Percentiles rank a stretch among this genome's conserved stretches.
These are phyloP conservation scores for Tipula vernalis DNA, from an alignment of 2,888 invertebrate species.

Conservation along the genomic window DNA sequence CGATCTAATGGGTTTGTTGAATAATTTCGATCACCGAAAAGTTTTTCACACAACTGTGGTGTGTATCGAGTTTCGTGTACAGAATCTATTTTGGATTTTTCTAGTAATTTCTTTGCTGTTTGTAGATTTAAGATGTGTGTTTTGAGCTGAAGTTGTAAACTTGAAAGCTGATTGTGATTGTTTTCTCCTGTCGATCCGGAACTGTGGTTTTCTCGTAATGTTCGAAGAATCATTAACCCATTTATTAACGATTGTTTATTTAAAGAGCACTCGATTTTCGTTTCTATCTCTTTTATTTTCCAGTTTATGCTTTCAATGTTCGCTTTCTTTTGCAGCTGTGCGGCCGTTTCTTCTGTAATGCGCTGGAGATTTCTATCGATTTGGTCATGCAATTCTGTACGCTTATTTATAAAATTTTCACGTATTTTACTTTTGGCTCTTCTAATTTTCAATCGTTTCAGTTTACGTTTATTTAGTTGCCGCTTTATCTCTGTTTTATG, in stretches of 20 bases:
- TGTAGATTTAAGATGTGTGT: not conserved
- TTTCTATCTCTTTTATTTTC: not conserved
- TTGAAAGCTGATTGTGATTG: not conserved
- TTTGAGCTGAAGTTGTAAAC: not conserved
- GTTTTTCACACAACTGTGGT: not conserved
- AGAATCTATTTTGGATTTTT: not conserved
- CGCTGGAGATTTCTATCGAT: not conserved
- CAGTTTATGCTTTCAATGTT: not conserved
- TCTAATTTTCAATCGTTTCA: not conserved
- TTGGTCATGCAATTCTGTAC: not conserved
- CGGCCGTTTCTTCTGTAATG: not conserved
- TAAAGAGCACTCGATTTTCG: not conserved
- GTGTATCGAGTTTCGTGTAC: not conserved
- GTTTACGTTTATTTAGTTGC: not conserved
- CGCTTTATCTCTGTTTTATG: not conserved
- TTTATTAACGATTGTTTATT: not conserved
- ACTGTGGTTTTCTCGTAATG: not conserved
- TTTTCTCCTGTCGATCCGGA: not conserved
- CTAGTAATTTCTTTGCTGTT: not conserved
- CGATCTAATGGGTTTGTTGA: not conserved
- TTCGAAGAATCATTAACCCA: not conserved
- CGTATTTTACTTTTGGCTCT: not conserved
- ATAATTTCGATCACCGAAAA: not conserved
- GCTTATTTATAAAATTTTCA: not conserved
- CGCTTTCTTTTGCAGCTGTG: not conserved